Percentiles rank a stretch among this genome's conserved stretches.
These are phyloP conservation scores for Nectonema munidae DNA, from an alignment of 2,888 invertebrate genomes.

Conservation along the genomic window DNA sequence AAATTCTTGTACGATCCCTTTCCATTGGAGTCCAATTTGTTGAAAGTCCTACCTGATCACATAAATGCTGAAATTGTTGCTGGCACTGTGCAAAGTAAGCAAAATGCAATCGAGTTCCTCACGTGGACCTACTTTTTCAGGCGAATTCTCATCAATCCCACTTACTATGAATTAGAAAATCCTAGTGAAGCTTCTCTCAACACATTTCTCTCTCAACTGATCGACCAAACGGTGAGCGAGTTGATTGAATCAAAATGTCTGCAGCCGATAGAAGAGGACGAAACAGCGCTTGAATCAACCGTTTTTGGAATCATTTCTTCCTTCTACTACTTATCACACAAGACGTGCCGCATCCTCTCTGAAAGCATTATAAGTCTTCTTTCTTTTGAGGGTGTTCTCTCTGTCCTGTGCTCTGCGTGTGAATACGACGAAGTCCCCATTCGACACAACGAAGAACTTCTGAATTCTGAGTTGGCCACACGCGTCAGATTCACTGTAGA, in stretches of 20 bases:
- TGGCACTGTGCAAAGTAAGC: conserved; percentile 62
- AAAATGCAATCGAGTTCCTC: conserved; percentile 70
- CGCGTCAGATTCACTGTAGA: conserved; percentile 22
- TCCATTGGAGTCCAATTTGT: conserved; percentile 52
- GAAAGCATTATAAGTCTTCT: conserved; percentile 33
- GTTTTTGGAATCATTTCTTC: conserved; percentile 71
- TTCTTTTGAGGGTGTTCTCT: conserved; percentile 37
- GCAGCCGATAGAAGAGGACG: conserved; percentile 33
- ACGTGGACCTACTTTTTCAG: conserved; percentile 96
- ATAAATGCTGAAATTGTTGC: conserved; percentile 72
- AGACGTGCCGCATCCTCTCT: conserved; percentile 51
- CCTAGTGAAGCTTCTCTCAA: conserved; percentile 27
- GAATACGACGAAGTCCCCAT: conserved; percentile 75
- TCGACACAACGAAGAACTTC: conserved; percentile 71
- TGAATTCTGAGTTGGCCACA: conserved; percentile 35
- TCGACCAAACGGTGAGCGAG: conserved; percentile 40
- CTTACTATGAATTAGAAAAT: conserved; percentile 47
- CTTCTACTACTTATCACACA: conserved; percentile 72
- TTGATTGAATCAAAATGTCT: conserved; percentile 45
- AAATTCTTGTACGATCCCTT: conserved; percentile 96
- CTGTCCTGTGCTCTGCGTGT: conserved; percentile 32
- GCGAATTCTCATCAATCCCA: conserved; percentile 54
- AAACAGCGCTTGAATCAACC: conserved; percentile 30
- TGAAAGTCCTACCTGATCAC: conserved; percentile 59
- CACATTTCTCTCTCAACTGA: conserved; percentile 40